A percentile compares a stretch with the other conserved stretches of the same genome.
Evolutionary conservation across 2,888 invertebrate genomes (phyloP).

Genomic region (Caenorhabditis panamensis): DNA sequence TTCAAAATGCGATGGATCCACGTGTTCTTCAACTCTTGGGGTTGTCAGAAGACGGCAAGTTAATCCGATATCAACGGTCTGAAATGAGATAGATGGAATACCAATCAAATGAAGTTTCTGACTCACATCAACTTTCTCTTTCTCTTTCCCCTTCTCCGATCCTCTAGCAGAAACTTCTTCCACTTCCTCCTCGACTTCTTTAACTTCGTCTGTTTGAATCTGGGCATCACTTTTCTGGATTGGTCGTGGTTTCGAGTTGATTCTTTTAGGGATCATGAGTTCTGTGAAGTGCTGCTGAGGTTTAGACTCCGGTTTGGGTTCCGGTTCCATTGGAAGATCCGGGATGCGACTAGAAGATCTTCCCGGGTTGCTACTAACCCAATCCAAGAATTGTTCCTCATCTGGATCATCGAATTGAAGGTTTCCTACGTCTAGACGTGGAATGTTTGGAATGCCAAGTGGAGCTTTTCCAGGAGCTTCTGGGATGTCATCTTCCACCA

Average conservation of each 20-base stretch:
- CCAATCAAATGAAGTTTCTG: not conserved
- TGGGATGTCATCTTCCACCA: conserved; percentile 10
- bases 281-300: not conserved
- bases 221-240: conserved; percentile 41
- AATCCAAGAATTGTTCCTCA: conserved; percentile 18
- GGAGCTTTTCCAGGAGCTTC: not conserved
- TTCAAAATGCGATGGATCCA: not conserved
- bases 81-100: not conserved
- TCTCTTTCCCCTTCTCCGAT: not conserved
- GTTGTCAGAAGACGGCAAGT: conserved; percentile 25
- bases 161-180: not conserved
- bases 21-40: conserved; percentile 17
- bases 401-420: conserved; percentile 14
- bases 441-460: conserved; percentile 12
- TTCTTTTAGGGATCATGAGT: conserved; percentile 9
- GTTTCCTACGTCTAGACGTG: conserved; percentile 9
- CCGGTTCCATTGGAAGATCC: conserved; percentile 14
- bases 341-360: conserved; percentile 20
- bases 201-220: conserved; percentile 36
- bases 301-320: not conserved
- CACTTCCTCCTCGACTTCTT: not conserved
- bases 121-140: conserved; percentile 7
- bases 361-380: conserved; percentile 15
- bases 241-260: conserved; percentile 26
- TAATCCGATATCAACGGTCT: conserved; percentile 30